phyloP scores from a whole-genome alignment of 2,113 vertebrate genomes.

The Pluvianellus socialis region DNA sequence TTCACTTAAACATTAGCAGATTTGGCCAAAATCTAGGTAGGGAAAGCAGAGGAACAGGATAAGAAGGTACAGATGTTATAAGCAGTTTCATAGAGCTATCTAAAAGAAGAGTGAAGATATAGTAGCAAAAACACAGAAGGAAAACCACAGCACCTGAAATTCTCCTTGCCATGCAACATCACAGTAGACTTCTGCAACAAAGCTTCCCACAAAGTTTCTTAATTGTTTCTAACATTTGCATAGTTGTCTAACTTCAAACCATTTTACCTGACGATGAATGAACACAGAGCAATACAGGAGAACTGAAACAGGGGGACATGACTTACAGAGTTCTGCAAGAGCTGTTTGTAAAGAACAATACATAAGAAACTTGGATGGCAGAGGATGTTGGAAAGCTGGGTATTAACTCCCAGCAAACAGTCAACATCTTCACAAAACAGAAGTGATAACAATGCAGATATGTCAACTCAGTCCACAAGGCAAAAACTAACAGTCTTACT shows the following conservation, averaged over 20 bases:
- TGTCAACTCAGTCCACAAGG: rapidly evolving
- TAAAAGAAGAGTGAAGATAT: rapidly evolving
- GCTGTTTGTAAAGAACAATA: not conserved
- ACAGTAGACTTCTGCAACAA: not conserved
- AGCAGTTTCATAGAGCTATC: not conserved
- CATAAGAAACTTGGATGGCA: not conserved
- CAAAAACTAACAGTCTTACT: not conserved
- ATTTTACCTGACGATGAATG: not conserved
- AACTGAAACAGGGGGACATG: not conserved
- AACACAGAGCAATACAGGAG: not conserved
- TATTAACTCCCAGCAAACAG: not conserved
- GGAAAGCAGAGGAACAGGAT: not conserved
- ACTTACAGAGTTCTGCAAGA: not conserved
- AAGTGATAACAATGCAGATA: not conserved
- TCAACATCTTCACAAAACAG: not conserved
- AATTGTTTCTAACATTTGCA: not conserved
- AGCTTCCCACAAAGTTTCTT: not conserved
- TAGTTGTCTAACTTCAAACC: not conserved
- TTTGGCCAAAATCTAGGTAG: not conserved
- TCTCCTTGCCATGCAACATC: not conserved
- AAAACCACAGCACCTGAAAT: not conserved
- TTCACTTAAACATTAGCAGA: not conserved
- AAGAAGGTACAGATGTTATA: not conserved
- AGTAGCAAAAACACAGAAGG: not conserved
- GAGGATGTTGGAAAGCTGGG: not conserved